A percentile compares a stretch with the other conserved stretches of the same genome.
phyloP scores from a whole-genome alignment of 2,888 invertebrate species.

The Pollenia griseotomentosa region DNA sequence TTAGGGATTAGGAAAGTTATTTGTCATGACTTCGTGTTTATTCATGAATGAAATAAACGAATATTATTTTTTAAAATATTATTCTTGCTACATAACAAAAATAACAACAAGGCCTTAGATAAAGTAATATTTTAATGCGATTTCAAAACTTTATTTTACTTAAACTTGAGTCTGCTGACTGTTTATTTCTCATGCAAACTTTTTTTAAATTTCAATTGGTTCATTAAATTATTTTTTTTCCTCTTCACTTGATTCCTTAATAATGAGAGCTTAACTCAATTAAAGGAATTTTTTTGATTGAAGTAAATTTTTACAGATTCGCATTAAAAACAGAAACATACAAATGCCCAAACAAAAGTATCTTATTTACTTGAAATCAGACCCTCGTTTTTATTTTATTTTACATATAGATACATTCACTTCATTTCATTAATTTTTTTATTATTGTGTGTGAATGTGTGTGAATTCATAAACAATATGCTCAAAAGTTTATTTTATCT shows the following conservation, averaged over 20 bases:
- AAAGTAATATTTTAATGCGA: background rate
- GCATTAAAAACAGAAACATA: slow-evolving; percentile 16
- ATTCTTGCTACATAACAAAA: background rate
- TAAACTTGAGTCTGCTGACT: background rate
- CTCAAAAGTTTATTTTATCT: slow-evolving; percentile 21
- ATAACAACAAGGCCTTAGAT: background rate
- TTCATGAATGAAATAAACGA: too few relatives aligned
- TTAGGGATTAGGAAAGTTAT: too few relatives aligned
- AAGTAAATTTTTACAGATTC: slow-evolving; percentile 65
- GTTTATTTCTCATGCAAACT: background rate
- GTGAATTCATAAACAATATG: background rate
- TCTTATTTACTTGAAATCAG: background rate
- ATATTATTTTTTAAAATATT: background rate
- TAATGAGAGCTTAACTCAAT: slow-evolving; percentile 64
- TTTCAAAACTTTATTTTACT: slow-evolving; percentile 2
- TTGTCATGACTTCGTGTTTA: too few relatives aligned
- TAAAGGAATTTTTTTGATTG: slow-evolving; percentile 65
- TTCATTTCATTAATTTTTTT: slow-evolving; percentile 7
- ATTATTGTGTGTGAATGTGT: slow-evolving; percentile 14
- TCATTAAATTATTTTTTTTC: slow-evolving; percentile 29
- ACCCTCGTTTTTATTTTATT: slow-evolving; percentile 27
- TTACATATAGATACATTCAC: background rate
- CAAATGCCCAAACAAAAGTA: background rate
- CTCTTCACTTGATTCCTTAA: slow-evolving; percentile 21
- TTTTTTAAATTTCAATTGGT: slow-evolving; percentile 20